phyloP scores from a whole-genome alignment of 2,797 vertebrate genomes.

The Neosilurus hyrtlii region DNA sequence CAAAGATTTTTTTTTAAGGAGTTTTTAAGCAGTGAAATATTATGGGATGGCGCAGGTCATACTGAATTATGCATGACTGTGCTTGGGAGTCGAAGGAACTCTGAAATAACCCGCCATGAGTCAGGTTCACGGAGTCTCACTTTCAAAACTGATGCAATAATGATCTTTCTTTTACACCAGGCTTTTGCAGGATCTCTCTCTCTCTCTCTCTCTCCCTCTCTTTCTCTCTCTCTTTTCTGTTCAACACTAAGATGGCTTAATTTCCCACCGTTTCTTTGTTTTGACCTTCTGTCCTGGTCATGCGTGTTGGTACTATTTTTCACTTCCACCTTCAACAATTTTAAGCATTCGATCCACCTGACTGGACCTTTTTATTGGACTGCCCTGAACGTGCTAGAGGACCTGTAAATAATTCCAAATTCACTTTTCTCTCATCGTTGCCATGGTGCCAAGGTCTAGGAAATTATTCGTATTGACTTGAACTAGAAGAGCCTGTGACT shows the following conservation, averaged over 20 bases:
- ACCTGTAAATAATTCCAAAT: constrained; percentile 50
- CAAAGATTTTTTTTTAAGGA: not conserved
- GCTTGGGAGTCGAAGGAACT: not conserved
- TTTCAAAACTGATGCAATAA: constrained; percentile 28
- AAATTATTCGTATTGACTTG: constrained; percentile 37
- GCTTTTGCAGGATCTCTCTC: not conserved
- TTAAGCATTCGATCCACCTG: constrained; percentile 23
- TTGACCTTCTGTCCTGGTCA: constrained; percentile 34
- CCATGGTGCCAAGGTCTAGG: constrained; percentile 27
- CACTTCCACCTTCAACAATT: constrained; percentile 12
- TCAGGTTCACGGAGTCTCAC: constrained; percentile 28
- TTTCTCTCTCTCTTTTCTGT: not conserved
- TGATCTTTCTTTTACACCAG: constrained; percentile 9
- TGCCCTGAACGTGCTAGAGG: constrained; percentile 23
- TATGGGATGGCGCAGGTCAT: constrained; percentile 16
- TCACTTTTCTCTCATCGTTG: constrained; percentile 40
- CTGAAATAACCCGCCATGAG: constrained; percentile 26
- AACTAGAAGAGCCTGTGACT: constrained; percentile 27
- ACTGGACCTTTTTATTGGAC: constrained; percentile 40
- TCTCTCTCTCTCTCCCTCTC: not conserved
- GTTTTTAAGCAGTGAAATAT: constrained; percentile 7
- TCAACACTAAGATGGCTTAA: constrained; percentile 2
- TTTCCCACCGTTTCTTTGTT: constrained; percentile 26
- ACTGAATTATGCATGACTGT: constrained; percentile 22
- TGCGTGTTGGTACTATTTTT: constrained; percentile 32